These are phyloP conservation scores for Philonicus albiceps DNA, from an alignment of 2,888 invertebrate species.

Conservation along the genomic window DNA sequence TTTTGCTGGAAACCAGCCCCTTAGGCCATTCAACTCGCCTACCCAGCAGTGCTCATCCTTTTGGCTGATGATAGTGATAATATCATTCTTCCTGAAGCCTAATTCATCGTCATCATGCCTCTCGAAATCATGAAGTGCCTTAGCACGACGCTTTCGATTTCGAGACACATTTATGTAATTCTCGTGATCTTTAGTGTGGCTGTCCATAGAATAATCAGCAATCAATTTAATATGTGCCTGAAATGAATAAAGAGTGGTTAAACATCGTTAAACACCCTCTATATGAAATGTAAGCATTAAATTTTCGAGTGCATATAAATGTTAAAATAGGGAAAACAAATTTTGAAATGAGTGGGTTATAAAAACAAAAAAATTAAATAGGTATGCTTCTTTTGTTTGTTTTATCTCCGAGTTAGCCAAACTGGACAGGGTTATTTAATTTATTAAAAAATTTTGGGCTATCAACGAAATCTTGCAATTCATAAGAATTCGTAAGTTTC, in stretches of 20 bases:
- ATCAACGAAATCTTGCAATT: too few species aligned
- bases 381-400: too few species aligned
- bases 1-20: conserved; percentile 97
- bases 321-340: too few species aligned
- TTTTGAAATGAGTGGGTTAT: too few species aligned
- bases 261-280: too few species aligned
- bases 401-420: too few species aligned
- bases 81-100: conserved; percentile 97
- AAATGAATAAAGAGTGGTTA: not conserved
- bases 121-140: conserved; percentile 96
- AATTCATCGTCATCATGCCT: conserved; percentile 97
- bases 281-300: too few species aligned
- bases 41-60: conserved; percentile 99
- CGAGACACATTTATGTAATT: conserved; percentile 93
- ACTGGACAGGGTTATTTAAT: too few species aligned
- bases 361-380: too few species aligned
- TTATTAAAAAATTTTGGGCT: too few species aligned
- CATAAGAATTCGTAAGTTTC: too few species aligned
- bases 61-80: conserved; percentile 95
- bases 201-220: conserved; percentile 95
- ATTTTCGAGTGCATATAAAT: too few species aligned
- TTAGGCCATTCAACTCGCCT: conserved; percentile 92
- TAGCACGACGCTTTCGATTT: conserved; percentile 87
- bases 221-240: conserved; percentile 77
- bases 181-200: conserved; percentile 92